Base-by-base conservation (phyloP, 2,113 vertebrate genomes). In the Ictalurus punctatus region DNA sequence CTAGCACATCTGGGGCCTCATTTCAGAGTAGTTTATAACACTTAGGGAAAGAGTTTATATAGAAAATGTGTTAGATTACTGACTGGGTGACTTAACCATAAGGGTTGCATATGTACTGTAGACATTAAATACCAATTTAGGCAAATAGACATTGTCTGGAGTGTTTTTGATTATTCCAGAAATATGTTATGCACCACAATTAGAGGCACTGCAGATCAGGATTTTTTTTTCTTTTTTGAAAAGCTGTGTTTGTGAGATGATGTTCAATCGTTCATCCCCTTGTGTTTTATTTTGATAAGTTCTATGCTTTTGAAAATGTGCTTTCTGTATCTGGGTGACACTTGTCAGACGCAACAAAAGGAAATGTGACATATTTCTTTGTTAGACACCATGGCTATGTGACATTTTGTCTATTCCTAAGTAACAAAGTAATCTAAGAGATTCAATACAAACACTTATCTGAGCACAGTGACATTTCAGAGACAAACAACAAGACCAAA, bases 11-110 rank as follows among this genome's bases (percentile, higher is more conserved):
- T 58, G 44, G 79, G 69, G 76, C 69, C 40, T 52, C 56, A 63
- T 81, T 90, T 90, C 83, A 84, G 58, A 71, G 17, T 0, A 37
- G 23, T 1, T 2, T 71, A 80, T 71, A 17, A 83, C 34, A 87
- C 85, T 89, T 74, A 80, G 80, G 59, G 34, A 59, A 52, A 56
- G 63, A 14, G 88, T 30, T 81, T 56, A 17, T 73, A 65, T 48
- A 67, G 40, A 37, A 80, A 84, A 65, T 83, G 16, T 87, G 58
- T 84, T 90, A 69, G 84, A 73, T 86, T 82, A 86, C 58, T 86
- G 86, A 63, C 80, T 87, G 83, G 40, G n/a, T 87, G 82, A 65
- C 74, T 73, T 87, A 65, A 44, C 58, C 25, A 25, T 54, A 27
- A 81, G 61, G 25, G 23, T 40, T 63, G 59, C 48, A 73, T 90